Evolutionary conservation across 2,888 invertebrate species (phyloP).

Genomic region (Diarsia mendica): DNA sequence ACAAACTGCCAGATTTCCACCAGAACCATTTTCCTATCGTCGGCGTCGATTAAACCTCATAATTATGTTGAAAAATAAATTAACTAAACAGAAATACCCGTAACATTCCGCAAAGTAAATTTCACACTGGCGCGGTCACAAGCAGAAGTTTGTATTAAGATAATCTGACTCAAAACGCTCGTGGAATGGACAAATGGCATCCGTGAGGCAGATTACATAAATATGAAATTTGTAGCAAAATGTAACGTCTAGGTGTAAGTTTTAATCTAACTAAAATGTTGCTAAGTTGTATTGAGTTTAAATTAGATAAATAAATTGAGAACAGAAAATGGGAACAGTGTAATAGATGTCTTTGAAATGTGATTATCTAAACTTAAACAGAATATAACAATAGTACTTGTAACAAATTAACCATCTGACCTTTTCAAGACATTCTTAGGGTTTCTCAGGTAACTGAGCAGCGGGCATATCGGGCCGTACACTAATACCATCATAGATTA

Average conservation of each 20-base stretch:
- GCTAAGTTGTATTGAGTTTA: constrained; percentile 37
- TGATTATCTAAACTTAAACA: constrained; percentile 1
- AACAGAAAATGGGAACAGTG: constrained; percentile 3
- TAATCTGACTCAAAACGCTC: constrained; percentile 46
- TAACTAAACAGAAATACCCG: background rate
- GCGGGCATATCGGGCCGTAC: constrained; percentile 6
- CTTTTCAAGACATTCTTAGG: background rate
- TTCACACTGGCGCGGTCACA: constrained; percentile 4
- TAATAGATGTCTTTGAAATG: constrained; percentile 1
- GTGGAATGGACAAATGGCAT: constrained; percentile 36
- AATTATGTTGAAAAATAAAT: constrained; percentile 6
- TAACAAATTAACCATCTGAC: background rate
- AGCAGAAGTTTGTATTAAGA: constrained; percentile 24
- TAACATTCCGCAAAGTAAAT: constrained; percentile 35
- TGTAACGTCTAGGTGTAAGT: constrained; percentile 29
- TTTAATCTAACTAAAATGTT: constrained; percentile 49
- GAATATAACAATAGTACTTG: background rate
- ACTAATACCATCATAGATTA: constrained; percentile 28
- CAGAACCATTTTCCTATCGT: no score
- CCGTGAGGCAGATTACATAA: constrained; percentile 42
- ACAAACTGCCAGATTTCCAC: background rate
- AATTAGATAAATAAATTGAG: constrained; percentile 20
- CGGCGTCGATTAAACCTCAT: background rate
- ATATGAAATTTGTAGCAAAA: constrained; percentile 41
- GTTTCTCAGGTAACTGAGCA: background rate